Evolutionary conservation across 2,797 vertebrate species (phyloP), one percentile per base, ranked within the genome.

Genomic region (Arnoldichthys spilopterus): DNA sequence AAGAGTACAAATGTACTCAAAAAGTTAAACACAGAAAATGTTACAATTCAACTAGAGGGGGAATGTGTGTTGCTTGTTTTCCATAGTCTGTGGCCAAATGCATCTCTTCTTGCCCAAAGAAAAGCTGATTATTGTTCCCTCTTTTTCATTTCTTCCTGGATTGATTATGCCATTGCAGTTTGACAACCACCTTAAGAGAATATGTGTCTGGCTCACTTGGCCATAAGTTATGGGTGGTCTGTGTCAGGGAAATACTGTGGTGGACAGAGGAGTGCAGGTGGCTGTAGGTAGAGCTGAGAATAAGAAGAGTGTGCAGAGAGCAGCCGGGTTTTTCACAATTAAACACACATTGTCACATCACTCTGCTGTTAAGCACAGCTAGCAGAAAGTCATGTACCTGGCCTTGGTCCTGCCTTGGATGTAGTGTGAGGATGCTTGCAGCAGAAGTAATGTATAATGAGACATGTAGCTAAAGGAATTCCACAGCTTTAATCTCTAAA

Each of bases 211-310:
- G 54, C 75, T 82, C 82, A 80, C 74, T 78, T 66, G 64, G 40
- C 80, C 51, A 53, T 74, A 47, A 53, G 28, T 80, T 32, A 53
- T 69, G 20, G 69, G 30, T 69, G 66, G 18, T 18, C 72, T 66
- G 37, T 74, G 73, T 47, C 69, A 61, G 24, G 26, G 67, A 67
- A 79, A 32, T 51, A 37, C 81, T 45, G 78, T 37, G 69, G 32
- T 79, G 80, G 83, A 73, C 79, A 53, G 54, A 73, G 78, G 78
- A 81, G 87, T 90, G 89, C 91, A 92, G 90, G 87, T 92, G 92
- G 86, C 77, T 85, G 20, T 78, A 76, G 47, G 69, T 61, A 40
- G 78, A 85, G 79, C 76, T 86, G 88, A 85, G 86, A 92, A 91
- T 92, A 85, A 90, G 80, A 18, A 30, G 20, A 0, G 28, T 71